Evolutionary conservation across 1,140 invertebrate genomes (phyloP).

Genomic region (Monomorium pharaonis): DNA sequence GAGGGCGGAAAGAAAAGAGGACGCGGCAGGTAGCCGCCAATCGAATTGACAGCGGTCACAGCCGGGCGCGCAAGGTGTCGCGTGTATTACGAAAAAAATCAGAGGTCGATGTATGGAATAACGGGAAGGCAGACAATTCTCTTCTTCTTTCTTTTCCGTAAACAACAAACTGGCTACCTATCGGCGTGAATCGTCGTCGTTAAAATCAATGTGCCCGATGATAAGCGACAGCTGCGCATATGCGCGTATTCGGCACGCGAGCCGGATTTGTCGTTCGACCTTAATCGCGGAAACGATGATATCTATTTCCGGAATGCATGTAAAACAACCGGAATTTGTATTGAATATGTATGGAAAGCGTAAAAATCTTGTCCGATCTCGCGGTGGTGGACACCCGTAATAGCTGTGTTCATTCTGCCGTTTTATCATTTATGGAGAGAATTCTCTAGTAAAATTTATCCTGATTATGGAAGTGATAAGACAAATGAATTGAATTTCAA

Average conservation of each 20-base stretch:
- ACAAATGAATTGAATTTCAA: too few relatives aligned
- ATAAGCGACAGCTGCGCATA: slow-evolving; percentile 37
- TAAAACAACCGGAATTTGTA: slow-evolving; percentile 9
- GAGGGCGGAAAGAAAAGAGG: neutral
- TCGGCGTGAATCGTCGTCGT: neutral
- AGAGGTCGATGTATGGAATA: neutral
- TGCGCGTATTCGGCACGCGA: neutral
- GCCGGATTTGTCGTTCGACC: neutral
- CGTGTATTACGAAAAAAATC: slow-evolving; percentile 30
- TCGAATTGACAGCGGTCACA: neutral
- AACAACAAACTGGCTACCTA: neutral
- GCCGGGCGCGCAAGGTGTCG: slow-evolving; percentile 26
- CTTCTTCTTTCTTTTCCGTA: neutral
- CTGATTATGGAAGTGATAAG: too few relatives aligned
- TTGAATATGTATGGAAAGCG: slow-evolving; percentile 44
- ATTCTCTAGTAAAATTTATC: too few relatives aligned
- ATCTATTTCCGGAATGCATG: neutral
- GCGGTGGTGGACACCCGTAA: neutral
- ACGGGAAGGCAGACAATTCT: neutral
- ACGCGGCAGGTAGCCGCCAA: neutral
- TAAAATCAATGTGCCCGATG: slow-evolving; percentile 36
- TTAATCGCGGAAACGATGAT: slow-evolving; percentile 22
- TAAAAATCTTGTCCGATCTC: slow-evolving; percentile 25
- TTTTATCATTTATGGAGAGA: too few relatives aligned
- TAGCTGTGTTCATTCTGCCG: neutral